phyloP scores from a whole-genome alignment of 2,888 invertebrate genomes.

The Dicycla oo region DNA sequence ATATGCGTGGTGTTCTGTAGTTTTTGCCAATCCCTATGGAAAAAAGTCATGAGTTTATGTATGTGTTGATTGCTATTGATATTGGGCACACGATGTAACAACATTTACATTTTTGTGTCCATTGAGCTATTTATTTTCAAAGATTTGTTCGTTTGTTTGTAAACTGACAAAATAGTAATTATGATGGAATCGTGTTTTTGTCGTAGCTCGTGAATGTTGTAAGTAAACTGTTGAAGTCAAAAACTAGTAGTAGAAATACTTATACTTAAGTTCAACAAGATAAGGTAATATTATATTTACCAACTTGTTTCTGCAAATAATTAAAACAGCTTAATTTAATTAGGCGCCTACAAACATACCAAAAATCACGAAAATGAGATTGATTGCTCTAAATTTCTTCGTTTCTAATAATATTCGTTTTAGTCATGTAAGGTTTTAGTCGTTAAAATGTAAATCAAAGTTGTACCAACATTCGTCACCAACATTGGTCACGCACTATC shows the following conservation, averaged over 20 bases:
- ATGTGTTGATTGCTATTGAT: neutral
- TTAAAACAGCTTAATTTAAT: neutral
- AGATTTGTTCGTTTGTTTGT: constrained; percentile 2
- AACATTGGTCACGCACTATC: constrained; percentile 26
- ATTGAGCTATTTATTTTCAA: constrained; percentile 12
- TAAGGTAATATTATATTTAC: too few species aligned
- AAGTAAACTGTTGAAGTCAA: neutral
- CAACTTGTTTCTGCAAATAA: too few species aligned
- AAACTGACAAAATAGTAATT: neutral
- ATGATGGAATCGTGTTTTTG: neutral
- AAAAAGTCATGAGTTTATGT: too few species aligned
- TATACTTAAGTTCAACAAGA: neutral
- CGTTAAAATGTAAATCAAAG: neutral
- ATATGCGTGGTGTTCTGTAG: too few species aligned
- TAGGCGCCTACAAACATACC: neutral
- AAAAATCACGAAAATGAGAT: neutral
- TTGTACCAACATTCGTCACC: constrained; percentile 6
- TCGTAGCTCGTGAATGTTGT: neutral
- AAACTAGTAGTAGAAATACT: neutral
- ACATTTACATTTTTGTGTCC: neutral
- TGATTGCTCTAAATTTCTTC: too few species aligned
- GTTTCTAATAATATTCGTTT: neutral
- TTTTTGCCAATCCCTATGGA: too few species aligned
- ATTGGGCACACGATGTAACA: constrained; percentile 9
- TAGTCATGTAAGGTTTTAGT: neutral